Conservation (phyloP, 2,113 vertebrate species). For the Neolamprologus longior region DNA sequence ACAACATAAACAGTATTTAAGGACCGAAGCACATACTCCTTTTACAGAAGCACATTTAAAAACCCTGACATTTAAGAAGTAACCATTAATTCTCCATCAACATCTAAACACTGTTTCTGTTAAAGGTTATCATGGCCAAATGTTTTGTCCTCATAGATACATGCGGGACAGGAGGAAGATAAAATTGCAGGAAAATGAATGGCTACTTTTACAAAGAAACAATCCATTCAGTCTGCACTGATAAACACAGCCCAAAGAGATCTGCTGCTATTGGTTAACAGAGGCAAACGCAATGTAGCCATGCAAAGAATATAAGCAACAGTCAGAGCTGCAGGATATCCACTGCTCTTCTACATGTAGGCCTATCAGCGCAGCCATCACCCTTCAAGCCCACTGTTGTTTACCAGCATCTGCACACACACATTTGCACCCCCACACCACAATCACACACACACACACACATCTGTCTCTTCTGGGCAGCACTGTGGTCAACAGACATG, state of each 20-base stretch:
- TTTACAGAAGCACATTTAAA: background rate
- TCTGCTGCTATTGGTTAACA: constrained; percentile 22
- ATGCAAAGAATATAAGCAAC: constrained; percentile 67
- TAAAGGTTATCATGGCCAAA: background rate
- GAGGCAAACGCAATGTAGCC: constrained; percentile 55
- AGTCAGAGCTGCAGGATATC: constrained; percentile 29
- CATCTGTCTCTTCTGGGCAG: constrained; percentile 37
- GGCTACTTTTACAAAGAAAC: constrained; percentile 55
- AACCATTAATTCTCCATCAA: constrained; percentile 51
- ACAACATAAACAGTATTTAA: constrained; percentile 22
- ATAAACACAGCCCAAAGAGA: constrained; percentile 17
- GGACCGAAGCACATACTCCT: constrained; percentile 24
- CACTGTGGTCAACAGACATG: constrained; percentile 65
- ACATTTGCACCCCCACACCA: background rate
- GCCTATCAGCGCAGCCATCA: background rate
- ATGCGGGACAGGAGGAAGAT: background rate
- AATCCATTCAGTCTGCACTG: constrained; percentile 2
- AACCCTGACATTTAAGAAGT: constrained; percentile 35
- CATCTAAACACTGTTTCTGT: background rate
- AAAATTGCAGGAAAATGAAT: constrained; percentile 20
- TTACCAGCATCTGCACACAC: constrained; percentile 28
- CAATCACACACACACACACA: background rate
- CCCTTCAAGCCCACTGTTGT: constrained; percentile 46
- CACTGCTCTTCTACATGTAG: background rate
- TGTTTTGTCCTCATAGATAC: background rate